Percentiles rank a stretch among this genome's conserved stretches.
Evolutionary conservation across 1,140 invertebrate genomes (phyloP).

Genomic region (Drosophila trapezifrons): DNA sequence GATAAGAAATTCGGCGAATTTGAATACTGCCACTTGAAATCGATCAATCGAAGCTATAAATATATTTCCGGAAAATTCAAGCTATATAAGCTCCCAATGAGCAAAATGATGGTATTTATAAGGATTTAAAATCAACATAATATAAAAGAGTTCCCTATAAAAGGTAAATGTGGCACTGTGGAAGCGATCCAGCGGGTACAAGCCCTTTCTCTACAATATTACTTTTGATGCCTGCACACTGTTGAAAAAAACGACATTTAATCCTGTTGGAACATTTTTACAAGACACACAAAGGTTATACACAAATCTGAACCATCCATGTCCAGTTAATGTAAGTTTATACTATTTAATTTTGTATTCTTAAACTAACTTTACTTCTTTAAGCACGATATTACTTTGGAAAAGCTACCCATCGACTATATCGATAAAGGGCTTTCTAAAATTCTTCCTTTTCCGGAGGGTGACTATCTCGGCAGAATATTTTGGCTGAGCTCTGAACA

Average conservation of each 20-base stretch:
- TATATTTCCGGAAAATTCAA: not conserved
- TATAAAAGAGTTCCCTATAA: not conserved
- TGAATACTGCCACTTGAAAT: not conserved
- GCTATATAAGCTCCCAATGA: not conserved
- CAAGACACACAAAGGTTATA: not conserved
- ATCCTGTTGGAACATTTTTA: not conserved
- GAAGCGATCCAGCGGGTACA: slow-evolving; percentile 1
- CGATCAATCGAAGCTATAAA: slow-evolving; percentile 2
- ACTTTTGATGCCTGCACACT: not conserved
- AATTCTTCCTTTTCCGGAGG: not conserved
- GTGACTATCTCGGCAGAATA: slow-evolving; percentile 2
- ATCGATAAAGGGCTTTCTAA: not conserved
- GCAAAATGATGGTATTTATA: not conserved
- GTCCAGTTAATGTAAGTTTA: not conserved
- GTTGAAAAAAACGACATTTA: not conserved
- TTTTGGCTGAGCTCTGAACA: not conserved
- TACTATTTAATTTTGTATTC: too few relatives aligned
- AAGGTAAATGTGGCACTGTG: not conserved
- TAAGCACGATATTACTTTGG: not conserved
- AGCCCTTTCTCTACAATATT: slow-evolving; percentile 2
- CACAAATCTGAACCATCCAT: not conserved
- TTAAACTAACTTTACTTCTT: not conserved
- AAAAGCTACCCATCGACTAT: not conserved
- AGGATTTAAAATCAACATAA: not conserved
- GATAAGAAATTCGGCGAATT: slow-evolving; percentile 2